Conservation (phyloP, 2,797 vertebrate genomes). For the Pseudopleuronectes americanus region DNA sequence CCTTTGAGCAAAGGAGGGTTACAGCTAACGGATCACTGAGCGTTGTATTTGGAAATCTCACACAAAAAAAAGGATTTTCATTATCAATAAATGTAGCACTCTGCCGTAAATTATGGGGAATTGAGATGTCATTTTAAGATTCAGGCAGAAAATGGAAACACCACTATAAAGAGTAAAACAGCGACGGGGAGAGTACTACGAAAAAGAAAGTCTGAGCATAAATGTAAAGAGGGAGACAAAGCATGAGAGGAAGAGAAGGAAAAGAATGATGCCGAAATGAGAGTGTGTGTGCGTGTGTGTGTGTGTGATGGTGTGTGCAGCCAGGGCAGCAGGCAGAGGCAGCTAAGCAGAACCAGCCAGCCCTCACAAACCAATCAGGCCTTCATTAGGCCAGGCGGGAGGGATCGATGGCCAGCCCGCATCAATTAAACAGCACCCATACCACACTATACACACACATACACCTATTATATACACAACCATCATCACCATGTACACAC, state of each 20-base stretch:
- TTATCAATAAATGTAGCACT: constrained; percentile 54
- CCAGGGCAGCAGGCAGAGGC: constrained; percentile 81
- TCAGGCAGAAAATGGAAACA: constrained; percentile 43
- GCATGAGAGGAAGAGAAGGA: constrained; percentile 58
- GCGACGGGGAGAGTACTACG: constrained; percentile 40
- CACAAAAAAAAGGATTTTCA: constrained; percentile 47
- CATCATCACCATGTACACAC: constrained; percentile 34
- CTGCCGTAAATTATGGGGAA: constrained; percentile 59
- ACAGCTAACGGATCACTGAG: constrained; percentile 36
- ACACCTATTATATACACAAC: constrained; percentile 60
- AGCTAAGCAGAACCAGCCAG: constrained; percentile 90
- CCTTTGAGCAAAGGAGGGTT: constrained; percentile 29
- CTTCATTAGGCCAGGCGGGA: constrained; percentile 89
- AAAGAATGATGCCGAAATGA: constrained; percentile 82
- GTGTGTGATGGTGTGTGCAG: constrained; percentile 66
- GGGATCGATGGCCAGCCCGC: constrained; percentile 88
- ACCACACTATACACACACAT: constrained; percentile 63
- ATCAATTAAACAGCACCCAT: constrained; percentile 87
- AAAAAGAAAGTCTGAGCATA: constrained; percentile 55
- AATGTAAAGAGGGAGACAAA: constrained; percentile 67
- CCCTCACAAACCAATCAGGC: constrained; percentile 91
- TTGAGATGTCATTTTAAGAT: constrained; percentile 57
- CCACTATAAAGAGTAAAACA: constrained; percentile 28
- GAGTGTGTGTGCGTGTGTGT: constrained; percentile 44
- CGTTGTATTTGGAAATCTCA: constrained; percentile 46